Evolutionary conservation across 1,140 invertebrate species (phyloP), one percentile per base, ranked within the genome.

Genomic region (Trachelipus rathkii): DNA sequence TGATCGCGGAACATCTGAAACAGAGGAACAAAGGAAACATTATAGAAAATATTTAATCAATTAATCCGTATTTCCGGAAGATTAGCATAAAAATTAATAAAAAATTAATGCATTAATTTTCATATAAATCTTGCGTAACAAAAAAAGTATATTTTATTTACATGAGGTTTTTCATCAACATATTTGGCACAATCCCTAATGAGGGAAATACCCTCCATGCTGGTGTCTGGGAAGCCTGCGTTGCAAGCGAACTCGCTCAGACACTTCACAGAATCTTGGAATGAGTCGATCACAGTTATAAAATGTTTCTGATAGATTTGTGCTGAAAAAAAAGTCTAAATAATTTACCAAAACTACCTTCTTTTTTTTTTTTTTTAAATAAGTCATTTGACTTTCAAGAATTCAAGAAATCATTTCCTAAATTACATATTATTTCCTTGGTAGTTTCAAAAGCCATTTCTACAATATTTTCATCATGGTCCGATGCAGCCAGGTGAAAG

Each of bases 221-320:
- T 97, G 0, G 95, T 98, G 83, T 99, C 96, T 10, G 95, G 95
- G 85, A 98, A 98, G 45, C 92, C 91, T 10, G 94, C 93, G 87
- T 99, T 99, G 83, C 97, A 99, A 11, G 97, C 97, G 87, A 99
- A 99, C 86, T 99, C 98, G 21, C 96, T 98, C 21, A 99, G 87
- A 87, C 97, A 99, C 88, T 99, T 99, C 0, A 99, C 95, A 44
- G 96, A 95, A 87, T 99, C 97, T 91, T 99, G 97, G 85, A 99
- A 99, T 53, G 96, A 98, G 86, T 99, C 97, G 67, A 99, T 95
- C 89, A 99, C 95, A 10, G 96, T 91, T 70, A 91, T 89, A 86
- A 99, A 98, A 84, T 99, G 94, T 84, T 92, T 91, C 67, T 95
- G 92, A 84, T 98, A 99, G 43, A 98, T 86, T 82, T 95, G 93